Percentiles rank a stretch among this genome's conserved stretches.
These are phyloP conservation scores for Masticophis lateralis DNA, from an alignment of 2,797 vertebrate genomes.

Conservation along the genomic window DNA sequence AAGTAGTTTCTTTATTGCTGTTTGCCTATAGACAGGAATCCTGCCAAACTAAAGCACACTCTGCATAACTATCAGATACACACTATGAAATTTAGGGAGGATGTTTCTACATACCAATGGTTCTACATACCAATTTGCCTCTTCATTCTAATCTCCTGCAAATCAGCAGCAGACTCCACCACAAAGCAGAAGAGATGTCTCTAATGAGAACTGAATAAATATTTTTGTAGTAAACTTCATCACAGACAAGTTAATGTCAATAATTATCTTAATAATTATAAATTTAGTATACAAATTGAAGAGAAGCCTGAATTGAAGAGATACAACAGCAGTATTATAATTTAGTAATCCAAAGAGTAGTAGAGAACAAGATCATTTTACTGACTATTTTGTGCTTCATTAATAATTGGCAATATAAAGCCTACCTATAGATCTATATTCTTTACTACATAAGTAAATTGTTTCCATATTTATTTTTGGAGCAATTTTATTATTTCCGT, in stretches of 20 bases:
- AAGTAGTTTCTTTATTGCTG: not conserved
- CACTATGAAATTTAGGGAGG: not conserved
- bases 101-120: not conserved
- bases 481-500: not conserved
- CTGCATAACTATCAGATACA: not conserved
- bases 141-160: not conserved
- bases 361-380: not conserved
- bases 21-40: not conserved
- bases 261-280: not conserved
- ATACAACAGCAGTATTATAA: not conserved
- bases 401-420: not conserved
- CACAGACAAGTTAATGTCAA: not conserved
- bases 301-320: not conserved
- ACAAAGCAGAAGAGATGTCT: not conserved
- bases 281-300: not conserved
- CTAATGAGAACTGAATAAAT: not conserved
- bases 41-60: not conserved
- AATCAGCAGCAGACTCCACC: not conserved
- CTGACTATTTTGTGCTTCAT: not conserved
- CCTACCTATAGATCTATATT: slow-evolving; percentile 2
- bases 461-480: not conserved
- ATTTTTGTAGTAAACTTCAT: slow-evolving; percentile 27
- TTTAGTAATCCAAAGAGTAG: slow-evolving; percentile 23
- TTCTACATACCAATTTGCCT: not conserved
- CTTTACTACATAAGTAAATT: slow-evolving; percentile 4